phyloP scores from a whole-genome alignment of 2,888 invertebrate genomes.

The Ichneumoninae sp. region DNA sequence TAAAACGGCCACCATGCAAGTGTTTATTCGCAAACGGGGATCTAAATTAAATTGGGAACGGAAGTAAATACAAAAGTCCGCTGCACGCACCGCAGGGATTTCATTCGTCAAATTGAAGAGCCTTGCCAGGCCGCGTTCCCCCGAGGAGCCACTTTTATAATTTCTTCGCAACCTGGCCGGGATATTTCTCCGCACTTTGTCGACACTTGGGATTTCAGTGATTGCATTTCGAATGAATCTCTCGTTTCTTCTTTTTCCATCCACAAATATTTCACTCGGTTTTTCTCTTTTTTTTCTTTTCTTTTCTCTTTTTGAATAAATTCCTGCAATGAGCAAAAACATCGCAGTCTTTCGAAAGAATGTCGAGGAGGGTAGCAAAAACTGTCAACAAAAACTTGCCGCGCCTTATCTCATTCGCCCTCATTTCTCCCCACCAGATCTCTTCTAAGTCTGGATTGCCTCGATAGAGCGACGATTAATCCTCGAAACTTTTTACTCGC shows the following conservation, averaged over 20 bases:
- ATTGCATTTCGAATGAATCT: conserved; percentile 62
- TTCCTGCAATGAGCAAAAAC: conserved; percentile 8
- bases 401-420: conserved; percentile 10
- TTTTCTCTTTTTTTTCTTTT: conserved; percentile 9
- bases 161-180: conserved; percentile 53
- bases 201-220: conserved; percentile 49
- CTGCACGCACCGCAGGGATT: conserved; percentile 31
- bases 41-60: conserved; percentile 8
- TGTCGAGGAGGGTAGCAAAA: conserved; percentile 1
- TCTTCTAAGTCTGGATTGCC: conserved; percentile 8
- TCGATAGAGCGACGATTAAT: conserved; percentile 47
- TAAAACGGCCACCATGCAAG: background rate
- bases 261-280: conserved; percentile 38
- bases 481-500: conserved; percentile 30
- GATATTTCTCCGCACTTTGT: conserved; percentile 27
- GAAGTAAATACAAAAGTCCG: conserved; percentile 17
- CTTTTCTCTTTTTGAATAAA: conserved; percentile 2
- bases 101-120: conserved; percentile 47
- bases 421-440: background rate
- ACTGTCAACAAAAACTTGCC: conserved; percentile 10
- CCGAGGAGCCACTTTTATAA: conserved; percentile 50
- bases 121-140: conserved; percentile 28
- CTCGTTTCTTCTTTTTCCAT: conserved; percentile 47
- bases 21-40: background rate
- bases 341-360: background rate